phyloP scores from a whole-genome alignment of 1,140 invertebrate genomes.

The Hylaeus anthracinus region DNA sequence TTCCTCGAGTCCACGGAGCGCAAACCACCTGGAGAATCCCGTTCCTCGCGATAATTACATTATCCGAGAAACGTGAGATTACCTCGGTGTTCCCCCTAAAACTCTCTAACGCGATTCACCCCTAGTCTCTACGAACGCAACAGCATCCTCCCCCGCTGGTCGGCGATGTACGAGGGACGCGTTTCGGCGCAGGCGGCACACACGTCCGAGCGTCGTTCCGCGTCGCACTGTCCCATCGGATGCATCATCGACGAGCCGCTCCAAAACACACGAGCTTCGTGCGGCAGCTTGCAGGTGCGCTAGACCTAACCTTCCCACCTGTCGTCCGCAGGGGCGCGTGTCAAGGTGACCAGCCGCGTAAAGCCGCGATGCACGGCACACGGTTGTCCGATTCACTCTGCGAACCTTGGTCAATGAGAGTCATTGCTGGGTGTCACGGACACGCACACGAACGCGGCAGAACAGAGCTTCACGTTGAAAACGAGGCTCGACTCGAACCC shows the following conservation, averaged over 20 bases:
- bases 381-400: not conserved
- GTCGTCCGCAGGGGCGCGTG: constrained; percentile 21
- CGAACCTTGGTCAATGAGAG: not conserved
- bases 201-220: not conserved
- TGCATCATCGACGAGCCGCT: not conserved
- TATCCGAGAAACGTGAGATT: no score
- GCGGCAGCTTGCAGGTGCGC: constrained; percentile 17
- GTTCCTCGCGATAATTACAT: no score
- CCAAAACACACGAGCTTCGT: not conserved
- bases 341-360: constrained; percentile 38
- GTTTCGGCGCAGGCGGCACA: no score
- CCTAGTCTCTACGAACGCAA: no score
- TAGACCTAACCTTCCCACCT: constrained; percentile 23
- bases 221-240: not conserved
- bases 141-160: no score
- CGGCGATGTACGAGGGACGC: no score
- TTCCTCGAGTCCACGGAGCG: no score
- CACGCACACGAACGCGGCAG: not conserved
- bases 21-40: no score
- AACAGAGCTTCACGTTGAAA: not conserved
- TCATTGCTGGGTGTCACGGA: constrained; percentile 16
- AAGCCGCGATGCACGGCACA: constrained; percentile 15
- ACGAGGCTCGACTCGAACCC: not conserved
- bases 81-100: no score
- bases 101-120: no score